Evolutionary conservation across 37 sponge, comb jelly and placozoan species (phyloP).

Genomic region (Tethya wilhelma): DNA sequence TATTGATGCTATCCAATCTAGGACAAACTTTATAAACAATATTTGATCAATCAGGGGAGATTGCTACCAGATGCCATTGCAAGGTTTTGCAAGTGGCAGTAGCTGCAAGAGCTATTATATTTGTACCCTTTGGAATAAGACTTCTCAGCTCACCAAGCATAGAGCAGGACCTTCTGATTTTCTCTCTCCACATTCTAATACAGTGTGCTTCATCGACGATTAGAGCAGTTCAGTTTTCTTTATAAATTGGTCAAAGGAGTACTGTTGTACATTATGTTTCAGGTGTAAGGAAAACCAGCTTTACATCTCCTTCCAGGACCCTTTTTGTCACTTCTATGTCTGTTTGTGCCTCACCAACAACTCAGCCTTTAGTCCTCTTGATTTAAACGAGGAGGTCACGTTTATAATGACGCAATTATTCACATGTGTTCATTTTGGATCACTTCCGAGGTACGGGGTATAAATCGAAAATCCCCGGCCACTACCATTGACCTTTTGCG

Average conservation of each 20-base stretch:
- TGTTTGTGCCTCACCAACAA: slow-evolving; percentile 62
- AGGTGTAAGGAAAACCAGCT: slow-evolving; percentile 54
- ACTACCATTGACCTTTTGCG: too few relatives aligned
- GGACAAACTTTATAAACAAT: too few relatives aligned
- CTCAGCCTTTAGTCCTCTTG: slow-evolving; percentile 22
- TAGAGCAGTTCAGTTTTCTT: slow-evolving; percentile 37
- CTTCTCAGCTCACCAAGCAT: too few relatives aligned
- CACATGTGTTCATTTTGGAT: too few relatives aligned
- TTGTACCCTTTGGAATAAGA: too few relatives aligned
- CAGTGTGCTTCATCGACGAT: slow-evolving; percentile 73
- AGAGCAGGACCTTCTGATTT: slow-evolving; percentile 13
- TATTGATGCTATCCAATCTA: too few relatives aligned
- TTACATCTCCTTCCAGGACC: slow-evolving; percentile 33
- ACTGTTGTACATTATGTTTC: slow-evolving; percentile 40
- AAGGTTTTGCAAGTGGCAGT: too few relatives aligned
- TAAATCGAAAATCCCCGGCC: too few relatives aligned
- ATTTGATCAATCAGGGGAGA: too few relatives aligned
- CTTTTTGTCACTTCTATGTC: neutral
- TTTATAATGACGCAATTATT: slow-evolving; percentile 67
- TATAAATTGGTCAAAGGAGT: slow-evolving; percentile 24
- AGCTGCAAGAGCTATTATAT: too few relatives aligned
- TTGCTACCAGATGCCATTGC: too few relatives aligned
- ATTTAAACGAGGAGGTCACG: slow-evolving; percentile 25
- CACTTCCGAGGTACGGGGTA: too few relatives aligned
- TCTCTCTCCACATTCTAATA: slow-evolving; percentile 54